Evolutionary conservation across 2,797 vertebrate genomes (phyloP).

Genomic region (Anguilla marmorata): DNA sequence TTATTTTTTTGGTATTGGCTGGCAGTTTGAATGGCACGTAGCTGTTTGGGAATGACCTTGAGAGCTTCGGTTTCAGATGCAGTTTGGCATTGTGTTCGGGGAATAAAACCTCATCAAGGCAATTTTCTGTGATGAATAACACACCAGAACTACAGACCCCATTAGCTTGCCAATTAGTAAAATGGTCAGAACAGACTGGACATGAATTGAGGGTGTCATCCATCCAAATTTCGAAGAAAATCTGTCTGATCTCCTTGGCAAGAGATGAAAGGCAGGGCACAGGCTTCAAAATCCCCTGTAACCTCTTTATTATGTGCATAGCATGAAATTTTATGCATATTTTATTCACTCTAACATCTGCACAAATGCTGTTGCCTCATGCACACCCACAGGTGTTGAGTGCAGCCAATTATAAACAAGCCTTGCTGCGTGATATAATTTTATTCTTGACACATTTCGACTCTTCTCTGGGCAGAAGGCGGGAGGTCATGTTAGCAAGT

Average conservation of each 20-base stretch:
- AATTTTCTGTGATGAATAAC: neutral
- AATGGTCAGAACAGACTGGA: neutral
- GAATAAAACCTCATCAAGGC: neutral
- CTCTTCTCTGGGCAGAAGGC: neutral
- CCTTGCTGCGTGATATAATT: neutral
- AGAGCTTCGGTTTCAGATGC: neutral
- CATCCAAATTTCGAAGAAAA: neutral
- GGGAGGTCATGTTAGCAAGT: neutral
- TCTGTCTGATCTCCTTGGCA: neutral
- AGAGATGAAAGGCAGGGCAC: neutral
- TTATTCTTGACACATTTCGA: neutral
- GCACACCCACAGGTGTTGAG: neutral
- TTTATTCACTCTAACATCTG: neutral
- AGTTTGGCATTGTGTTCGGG: neutral
- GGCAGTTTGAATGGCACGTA: neutral
- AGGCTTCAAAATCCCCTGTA: neutral
- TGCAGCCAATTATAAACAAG: neutral
- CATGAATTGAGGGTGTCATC: neutral
- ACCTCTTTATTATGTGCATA: neutral
- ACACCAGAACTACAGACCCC: neutral
- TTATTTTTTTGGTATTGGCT: neutral
- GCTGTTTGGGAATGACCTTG: conserved; percentile 3
- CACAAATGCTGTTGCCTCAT: neutral
- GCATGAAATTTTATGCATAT: neutral
- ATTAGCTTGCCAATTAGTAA: neutral